Base-by-base conservation (phyloP, 37 sponge, comb jelly and placozoan species). In the Eunapius fragilis region DNA sequence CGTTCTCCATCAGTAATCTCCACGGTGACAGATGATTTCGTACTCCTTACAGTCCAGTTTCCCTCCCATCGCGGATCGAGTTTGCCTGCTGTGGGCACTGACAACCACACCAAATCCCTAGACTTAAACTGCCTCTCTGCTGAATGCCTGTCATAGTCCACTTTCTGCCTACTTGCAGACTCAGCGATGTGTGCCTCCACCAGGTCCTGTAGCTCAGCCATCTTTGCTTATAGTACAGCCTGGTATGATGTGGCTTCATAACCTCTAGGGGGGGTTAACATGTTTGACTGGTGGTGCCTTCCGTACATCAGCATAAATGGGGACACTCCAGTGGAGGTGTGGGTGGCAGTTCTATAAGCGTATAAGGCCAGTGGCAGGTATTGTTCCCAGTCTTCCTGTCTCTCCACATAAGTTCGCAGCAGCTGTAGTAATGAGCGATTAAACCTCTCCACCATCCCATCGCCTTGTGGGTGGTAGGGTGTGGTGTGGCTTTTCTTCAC, bases 241-340 rank as follows among this genome's bases (percentile, higher is more conserved):
- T 23, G 69, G 71, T 82, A 88, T 34, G 89, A 83, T 22, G 28
- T 13, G 11, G 88, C 12, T 70, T 88, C 77, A 82, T 36, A 75
- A 11, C 77, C 70, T 47, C 77, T 26, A 3, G 77, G 11, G 28
- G 31, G 3, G 31, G 68, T 67, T n/a, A 76, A 47, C 23, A 22
- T 25, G 37, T 22, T 41, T 78, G n/a, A 45, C 25, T 75, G 58
- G 26, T 41, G 85, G 85, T 23, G 23, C 14, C 85, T 14, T 68
- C 93, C 93, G 85, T 67, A 92, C 88, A 88, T 92, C 68, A 88
- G 70, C 41, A 31, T 31, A 26, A 82, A 92, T 37, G 93, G 93
- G 28, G 89, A 82, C 28, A 58, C 33, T 23, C 77, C 76, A 9
- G 86, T 83, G 35, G 87, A 86, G 27, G 85, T 71, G 77, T 92